Evolutionary conservation across 2,797 vertebrate genomes (phyloP).

Genomic region (Micrastur ruficollis): DNA sequence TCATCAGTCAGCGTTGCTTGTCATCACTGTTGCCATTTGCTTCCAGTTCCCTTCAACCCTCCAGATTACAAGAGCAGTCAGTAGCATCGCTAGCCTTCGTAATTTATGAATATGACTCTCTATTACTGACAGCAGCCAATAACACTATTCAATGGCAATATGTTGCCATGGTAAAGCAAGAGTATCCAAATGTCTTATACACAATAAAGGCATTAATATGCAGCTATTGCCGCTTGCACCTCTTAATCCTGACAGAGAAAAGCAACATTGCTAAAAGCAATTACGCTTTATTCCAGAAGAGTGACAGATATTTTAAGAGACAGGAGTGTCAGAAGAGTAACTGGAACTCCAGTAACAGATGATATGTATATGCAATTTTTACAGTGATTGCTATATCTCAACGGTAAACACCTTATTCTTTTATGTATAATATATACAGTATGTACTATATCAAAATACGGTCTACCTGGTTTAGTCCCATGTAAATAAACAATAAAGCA

Average conservation of each 20-base stretch:
- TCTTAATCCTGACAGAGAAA: slow-evolving; percentile 11
- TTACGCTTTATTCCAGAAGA: background rate
- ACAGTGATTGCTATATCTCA: background rate
- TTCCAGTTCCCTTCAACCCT: background rate
- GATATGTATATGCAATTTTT: background rate
- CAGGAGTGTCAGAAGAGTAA: background rate
- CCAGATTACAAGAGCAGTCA: background rate
- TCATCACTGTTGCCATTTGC: background rate
- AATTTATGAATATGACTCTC: slow-evolving; percentile 29
- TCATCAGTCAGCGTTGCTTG: background rate
- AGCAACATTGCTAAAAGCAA: background rate
- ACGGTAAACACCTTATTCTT: background rate
- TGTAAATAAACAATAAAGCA: background rate
- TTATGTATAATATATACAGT: background rate
- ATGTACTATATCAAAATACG: background rate
- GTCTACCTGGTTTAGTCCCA: background rate
- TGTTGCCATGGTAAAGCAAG: slow-evolving; percentile 54
- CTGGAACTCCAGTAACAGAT: background rate
- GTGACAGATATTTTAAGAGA: background rate
- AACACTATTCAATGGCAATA: background rate
- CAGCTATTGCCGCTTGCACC: background rate
- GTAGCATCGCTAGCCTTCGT: background rate
- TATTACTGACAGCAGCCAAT: slow-evolving; percentile 46
- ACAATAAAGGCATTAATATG: slow-evolving; percentile 26
- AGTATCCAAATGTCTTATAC: slow-evolving; percentile 1